A percentile compares a stretch with the other conserved stretches of the same genome.
These are phyloP conservation scores for Actinopyga echinites DNA, from an alignment of 53 echinoderm and acorn worm genomes.

Conservation along the genomic window DNA sequence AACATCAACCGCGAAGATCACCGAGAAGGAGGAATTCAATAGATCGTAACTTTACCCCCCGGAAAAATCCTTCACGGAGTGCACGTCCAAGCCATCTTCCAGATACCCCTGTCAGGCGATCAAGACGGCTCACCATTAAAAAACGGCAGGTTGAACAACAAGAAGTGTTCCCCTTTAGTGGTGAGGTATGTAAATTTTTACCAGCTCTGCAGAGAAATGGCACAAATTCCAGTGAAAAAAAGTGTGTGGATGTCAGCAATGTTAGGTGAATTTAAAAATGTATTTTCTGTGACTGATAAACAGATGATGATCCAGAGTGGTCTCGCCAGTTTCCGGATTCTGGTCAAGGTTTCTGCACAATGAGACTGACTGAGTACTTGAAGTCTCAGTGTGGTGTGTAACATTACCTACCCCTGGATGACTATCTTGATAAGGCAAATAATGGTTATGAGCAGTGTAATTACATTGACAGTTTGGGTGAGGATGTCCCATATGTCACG, in stretches of 20 bases:
- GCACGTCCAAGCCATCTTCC: conserved; percentile 9
- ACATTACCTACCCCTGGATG: not conserved
- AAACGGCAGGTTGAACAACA: not conserved
- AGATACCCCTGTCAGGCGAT: not conserved
- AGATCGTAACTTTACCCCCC: not conserved
- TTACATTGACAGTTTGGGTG: too few species aligned
- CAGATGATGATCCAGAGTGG: too few species aligned
- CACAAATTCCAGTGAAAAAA: too few species aligned
- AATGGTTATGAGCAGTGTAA: too few species aligned
- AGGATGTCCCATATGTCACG: too few species aligned
- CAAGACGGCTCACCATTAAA: conserved; percentile 15
- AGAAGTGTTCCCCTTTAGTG: conserved; percentile 18
- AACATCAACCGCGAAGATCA: conserved; percentile 10
- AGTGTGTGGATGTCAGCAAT: too few species aligned
- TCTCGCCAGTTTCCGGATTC: too few species aligned
- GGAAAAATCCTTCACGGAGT: conserved; percentile 44
- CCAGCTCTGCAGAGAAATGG: too few species aligned
- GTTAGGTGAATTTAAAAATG: too few species aligned
- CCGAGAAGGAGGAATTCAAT: not conserved
- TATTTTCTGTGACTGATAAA: too few species aligned
- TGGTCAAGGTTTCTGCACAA: too few species aligned
- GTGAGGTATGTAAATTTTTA: conserved; percentile 20
- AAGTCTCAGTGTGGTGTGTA: not conserved
- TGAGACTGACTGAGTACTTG: not conserved
- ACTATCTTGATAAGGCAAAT: too few species aligned